Base-by-base conservation (phyloP, 1,140 invertebrate genomes). In the Drosophila equinoxialis region DNA sequence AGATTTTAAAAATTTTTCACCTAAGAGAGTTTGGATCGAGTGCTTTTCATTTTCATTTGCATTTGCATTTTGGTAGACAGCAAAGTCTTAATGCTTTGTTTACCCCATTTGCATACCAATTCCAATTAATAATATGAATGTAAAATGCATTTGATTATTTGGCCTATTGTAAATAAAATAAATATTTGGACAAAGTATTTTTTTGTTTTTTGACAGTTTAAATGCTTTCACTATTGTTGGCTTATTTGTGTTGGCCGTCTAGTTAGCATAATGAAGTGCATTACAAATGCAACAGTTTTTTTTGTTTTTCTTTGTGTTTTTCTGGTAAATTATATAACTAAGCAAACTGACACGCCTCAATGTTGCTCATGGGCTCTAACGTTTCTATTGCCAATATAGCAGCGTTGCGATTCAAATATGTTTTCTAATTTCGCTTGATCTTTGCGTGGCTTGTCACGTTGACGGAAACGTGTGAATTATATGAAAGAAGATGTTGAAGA, bases 401-500 rank as follows among this genome's bases (percentile, higher is more conserved):
- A 33, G 8, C 0, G 3, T 66, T 71, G 74, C 78, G 57, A 71
- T 79, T 86, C 30, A 6, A 30, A 30, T 81, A 87, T 62, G 65
- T 79, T 86, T 81, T 86, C 67, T 35, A 76, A 74, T 72, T 70
- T 76, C 55, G 26, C 62, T 42, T 39, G 51, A 84, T 74, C 63
- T 68, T 51, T 33, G 54, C 14, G 42, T 35, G 71, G 51, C 71
- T 54, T 64, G 66, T 71, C 83, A 87, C 83, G 79, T 83, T 87
- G 65, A 68, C 68, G 79, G 79, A 87, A 87, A 86, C 87, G 83
- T 87, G 83, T 86, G 72, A 86, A 82, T 86, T 82, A 33, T 67
- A 63, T 64, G 68, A 42, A 71, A 71, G 73, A 51, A 51, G 17
- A 20, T 23, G 45, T 17, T 48, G 45, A 48, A 48, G 45, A 48